phyloP scores from a whole-genome alignment of 2,888 invertebrate genomes.

The Phragmatobia fuliginosa region DNA sequence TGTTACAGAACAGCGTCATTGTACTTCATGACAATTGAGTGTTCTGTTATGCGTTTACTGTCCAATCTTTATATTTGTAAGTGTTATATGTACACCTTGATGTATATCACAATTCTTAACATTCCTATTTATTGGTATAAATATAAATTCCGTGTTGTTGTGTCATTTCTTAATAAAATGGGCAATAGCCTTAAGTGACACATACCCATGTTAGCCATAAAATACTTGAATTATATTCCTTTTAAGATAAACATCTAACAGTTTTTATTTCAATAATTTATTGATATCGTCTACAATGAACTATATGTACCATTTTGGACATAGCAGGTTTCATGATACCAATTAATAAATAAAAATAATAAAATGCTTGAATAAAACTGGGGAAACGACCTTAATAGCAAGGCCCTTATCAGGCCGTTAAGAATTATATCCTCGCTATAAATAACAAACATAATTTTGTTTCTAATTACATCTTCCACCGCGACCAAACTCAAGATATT shows the following conservation, averaged over 20 bases:
- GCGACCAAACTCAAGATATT: slow-evolving; percentile 41
- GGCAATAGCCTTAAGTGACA: background rate
- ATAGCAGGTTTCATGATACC: slow-evolving; percentile 46
- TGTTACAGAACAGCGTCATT: too few species aligned
- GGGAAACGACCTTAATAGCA: slow-evolving; percentile 50
- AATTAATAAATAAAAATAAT: slow-evolving; percentile 48
- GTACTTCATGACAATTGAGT: too few species aligned
- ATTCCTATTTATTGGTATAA: background rate
- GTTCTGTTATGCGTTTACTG: too few species aligned
- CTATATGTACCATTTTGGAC: background rate
- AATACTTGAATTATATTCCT: background rate
- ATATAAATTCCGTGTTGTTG: background rate
- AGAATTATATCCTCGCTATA: slow-evolving; percentile 48
- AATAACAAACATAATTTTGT: slow-evolving; percentile 39
- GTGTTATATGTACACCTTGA: too few species aligned
- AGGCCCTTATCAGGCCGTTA: slow-evolving; percentile 47
- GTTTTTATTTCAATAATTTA: slow-evolving; percentile 3
- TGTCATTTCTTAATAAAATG: background rate
- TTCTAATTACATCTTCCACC: slow-evolving; percentile 51
- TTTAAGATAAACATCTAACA: slow-evolving; percentile 10
- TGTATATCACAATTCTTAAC: background rate
- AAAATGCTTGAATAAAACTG: slow-evolving; percentile 44
- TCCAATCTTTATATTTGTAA: too few species aligned
- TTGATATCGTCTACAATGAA: slow-evolving; percentile 14
- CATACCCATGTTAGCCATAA: background rate